Percentiles rank a stretch among this genome's conserved stretches.
phyloP scores from a whole-genome alignment of 2,888 invertebrate species.

The Hedychridium roseum region DNA sequence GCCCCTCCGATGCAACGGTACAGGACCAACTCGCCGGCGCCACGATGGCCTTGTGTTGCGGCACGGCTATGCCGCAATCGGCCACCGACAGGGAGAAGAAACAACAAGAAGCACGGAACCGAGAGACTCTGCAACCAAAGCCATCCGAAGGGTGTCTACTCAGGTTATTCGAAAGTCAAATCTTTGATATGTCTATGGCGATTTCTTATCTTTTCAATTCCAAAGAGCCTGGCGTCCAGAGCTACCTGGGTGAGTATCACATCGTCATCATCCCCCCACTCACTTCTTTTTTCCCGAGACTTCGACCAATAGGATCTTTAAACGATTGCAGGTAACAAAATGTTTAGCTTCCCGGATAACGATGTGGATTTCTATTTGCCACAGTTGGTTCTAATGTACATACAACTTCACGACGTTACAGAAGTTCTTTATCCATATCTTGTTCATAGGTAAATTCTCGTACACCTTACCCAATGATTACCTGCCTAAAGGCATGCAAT shows the following conservation, averaged over 20 bases:
- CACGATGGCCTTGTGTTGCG: conserved; percentile 60
- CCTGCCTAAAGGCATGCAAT: no score
- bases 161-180: conserved; percentile 94
- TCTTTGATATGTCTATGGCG: conserved; percentile 98
- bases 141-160: conserved; percentile 76
- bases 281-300: neutral
- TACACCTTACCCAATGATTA: no score
- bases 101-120: conserved; percentile 57
- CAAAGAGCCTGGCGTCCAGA: conserved; percentile 97
- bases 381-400: conserved; percentile 97
- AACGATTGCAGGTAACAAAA: conserved; percentile 79
- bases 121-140: conserved; percentile 59
- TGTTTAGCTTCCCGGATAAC: conserved; percentile 91
- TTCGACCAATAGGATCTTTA: conserved; percentile 5
- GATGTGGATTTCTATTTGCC: conserved; percentile 98
- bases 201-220: conserved; percentile 98
- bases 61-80: conserved; percentile 46
- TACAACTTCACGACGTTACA: conserved; percentile 97
- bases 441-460: conserved; percentile 70
- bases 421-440: conserved; percentile 73
- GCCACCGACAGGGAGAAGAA: conserved; percentile 44
- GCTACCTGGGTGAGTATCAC: conserved; percentile 79
- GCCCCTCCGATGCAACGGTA: conserved; percentile 36
- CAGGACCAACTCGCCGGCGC: conserved; percentile 57
- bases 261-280: conserved; percentile 1